These are phyloP conservation scores for Littorina saxatilis DNA, from an alignment of 1,140 invertebrate species.

Conservation along the genomic window DNA sequence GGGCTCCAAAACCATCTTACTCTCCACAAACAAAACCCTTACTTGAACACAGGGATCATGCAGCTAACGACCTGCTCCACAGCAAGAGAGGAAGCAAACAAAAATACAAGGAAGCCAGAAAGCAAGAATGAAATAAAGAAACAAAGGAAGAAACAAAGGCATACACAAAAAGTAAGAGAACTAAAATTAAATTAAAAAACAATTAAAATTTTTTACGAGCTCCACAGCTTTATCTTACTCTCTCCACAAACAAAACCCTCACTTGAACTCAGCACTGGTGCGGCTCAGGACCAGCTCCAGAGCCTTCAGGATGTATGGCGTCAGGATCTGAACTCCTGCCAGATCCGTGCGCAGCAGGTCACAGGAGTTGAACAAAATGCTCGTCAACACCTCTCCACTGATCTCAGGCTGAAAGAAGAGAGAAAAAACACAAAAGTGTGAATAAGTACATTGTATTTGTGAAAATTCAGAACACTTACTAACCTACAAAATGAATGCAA, in stretches of 20 bases:
- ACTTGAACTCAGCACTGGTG: constrained; percentile 73
- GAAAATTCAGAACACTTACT: too few relatives aligned
- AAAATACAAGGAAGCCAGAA: too few relatives aligned
- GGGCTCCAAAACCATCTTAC: too few relatives aligned
- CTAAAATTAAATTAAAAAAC: too few relatives aligned
- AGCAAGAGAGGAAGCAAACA: too few relatives aligned
- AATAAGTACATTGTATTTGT: too few relatives aligned
- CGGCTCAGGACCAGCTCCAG: constrained; percentile 91
- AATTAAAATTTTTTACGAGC: too few relatives aligned
- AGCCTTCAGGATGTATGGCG: constrained; percentile 92
- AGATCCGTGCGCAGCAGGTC: constrained; percentile 88
- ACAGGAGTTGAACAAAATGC: constrained; percentile 87
- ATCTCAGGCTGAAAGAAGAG: constrained; percentile 55
- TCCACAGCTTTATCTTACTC: too few relatives aligned
- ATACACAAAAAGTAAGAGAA: too few relatives aligned
- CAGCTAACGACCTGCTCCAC: constrained; percentile 91
- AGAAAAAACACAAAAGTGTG: neutral
- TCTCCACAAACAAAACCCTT: neutral
- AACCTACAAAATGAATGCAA: too few relatives aligned
- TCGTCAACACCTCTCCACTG: constrained; percentile 81
- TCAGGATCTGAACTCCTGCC: constrained; percentile 92
- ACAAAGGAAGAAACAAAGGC: too few relatives aligned
- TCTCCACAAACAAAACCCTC: neutral
- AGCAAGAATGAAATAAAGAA: too few relatives aligned
- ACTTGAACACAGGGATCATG: constrained; percentile 73